Conservation (phyloP, 2,888 invertebrate species). For the Penaeus monodon region DNA sequence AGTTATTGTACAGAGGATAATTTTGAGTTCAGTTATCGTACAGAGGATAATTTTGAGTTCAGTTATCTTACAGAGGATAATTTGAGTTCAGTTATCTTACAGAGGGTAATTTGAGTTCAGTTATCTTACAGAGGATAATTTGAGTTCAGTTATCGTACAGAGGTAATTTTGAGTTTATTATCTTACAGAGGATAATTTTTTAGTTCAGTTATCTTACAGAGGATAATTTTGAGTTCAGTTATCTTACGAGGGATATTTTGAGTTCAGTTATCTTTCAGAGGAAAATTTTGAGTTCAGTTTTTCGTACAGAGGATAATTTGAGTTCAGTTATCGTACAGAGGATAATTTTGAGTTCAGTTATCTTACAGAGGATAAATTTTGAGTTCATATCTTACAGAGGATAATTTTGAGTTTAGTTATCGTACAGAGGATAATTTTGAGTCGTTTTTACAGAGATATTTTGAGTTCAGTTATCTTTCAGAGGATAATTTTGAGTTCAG, state of each 20-base stretch:
- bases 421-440: slow-evolving; percentile 84
- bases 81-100: too few relatives aligned
- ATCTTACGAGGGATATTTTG: not conserved
- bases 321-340: slow-evolving; percentile 74
- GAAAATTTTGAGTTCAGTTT: too few relatives aligned
- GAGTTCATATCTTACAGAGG: too few relatives aligned
- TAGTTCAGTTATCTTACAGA: slow-evolving; percentile 72
- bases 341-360: slow-evolving; percentile 71
- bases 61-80: too few relatives aligned
- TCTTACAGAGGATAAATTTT: slow-evolving; percentile 77
- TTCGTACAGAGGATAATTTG: slow-evolving; percentile 80
- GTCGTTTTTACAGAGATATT: too few relatives aligned
- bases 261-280: too few relatives aligned
- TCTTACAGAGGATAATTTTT: slow-evolving; percentile 79
- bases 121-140: slow-evolving; percentile 77
- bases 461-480: slow-evolving; percentile 69
- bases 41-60: slow-evolving; percentile 75
- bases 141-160: too few relatives aligned
- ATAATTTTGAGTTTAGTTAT: too few relatives aligned
- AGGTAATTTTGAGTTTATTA: too few relatives aligned
- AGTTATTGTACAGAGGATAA: slow-evolving; percentile 82
- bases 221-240: slow-evolving; percentile 72
- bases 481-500: slow-evolving; percentile 73
- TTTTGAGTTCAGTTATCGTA: slow-evolving; percentile 69
- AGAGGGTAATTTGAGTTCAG: slow-evolving; percentile 74